A percentile compares a stretch with the other conserved stretches of the same genome.
Evolutionary conservation across 2,113 vertebrate genomes (phyloP).

Genomic region (Petroica traversi): DNA sequence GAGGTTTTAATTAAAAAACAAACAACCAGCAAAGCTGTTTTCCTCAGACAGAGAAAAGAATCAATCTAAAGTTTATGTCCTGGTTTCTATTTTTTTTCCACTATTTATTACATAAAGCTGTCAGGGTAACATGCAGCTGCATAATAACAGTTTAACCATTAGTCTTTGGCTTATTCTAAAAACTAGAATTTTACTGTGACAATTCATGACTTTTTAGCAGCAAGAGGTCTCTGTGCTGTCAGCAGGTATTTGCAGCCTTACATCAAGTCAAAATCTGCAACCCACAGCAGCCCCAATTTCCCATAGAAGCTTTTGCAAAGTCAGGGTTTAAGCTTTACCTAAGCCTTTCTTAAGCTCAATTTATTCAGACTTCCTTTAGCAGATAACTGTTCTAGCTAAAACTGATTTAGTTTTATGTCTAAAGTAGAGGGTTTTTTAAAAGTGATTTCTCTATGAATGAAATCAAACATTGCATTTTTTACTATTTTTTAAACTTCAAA

Average conservation of each 20-base stretch:
- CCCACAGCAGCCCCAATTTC: not conserved
- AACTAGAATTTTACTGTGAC: not conserved
- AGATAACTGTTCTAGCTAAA: not conserved
- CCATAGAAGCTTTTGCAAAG: not conserved
- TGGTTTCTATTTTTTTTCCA: not conserved
- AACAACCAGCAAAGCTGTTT: not conserved
- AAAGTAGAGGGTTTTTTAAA: not conserved
- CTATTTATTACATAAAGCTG: not conserved
- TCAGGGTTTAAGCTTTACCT: not conserved
- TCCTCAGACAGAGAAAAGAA: not conserved
- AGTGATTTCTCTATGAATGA: not conserved
- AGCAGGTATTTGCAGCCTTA: not conserved
- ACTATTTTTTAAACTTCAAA: not conserved
- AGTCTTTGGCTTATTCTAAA: not conserved
- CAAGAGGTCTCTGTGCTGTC: not conserved
- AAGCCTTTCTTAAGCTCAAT: not conserved
- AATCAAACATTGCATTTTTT: not conserved
- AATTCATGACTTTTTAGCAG: not conserved
- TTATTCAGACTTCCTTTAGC: not conserved
- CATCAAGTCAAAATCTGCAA: not conserved
- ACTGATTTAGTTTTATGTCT: not conserved
- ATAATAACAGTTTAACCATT: not conserved
- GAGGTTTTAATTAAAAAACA: slow-evolving; percentile 30
- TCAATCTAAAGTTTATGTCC: not conserved
- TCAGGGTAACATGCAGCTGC: not conserved